phyloP scores from a whole-genome alignment of 2,113 vertebrate genomes.

The Mustela nigripes region DNA sequence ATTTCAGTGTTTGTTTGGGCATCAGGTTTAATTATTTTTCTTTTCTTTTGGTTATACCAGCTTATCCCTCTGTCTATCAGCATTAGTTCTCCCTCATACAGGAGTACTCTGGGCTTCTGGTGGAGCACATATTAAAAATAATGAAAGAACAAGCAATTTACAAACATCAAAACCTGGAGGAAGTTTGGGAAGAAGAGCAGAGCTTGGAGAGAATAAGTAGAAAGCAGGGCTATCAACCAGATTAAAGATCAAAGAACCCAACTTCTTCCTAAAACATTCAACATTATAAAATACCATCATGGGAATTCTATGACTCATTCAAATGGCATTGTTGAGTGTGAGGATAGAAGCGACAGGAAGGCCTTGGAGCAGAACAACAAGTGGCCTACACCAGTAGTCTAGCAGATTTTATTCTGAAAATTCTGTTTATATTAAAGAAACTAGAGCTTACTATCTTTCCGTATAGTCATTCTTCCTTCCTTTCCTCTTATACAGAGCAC shows the following conservation, averaged over 20 bases:
- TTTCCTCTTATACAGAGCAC: neutral
- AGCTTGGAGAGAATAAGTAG: slow-evolving; percentile 11
- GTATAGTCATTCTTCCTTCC: neutral
- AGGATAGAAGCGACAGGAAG: neutral
- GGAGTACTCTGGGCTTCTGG: slow-evolving; percentile 46
- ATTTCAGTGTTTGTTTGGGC: slow-evolving; percentile 8
- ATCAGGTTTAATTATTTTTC: neutral
- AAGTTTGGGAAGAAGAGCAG: slow-evolving; percentile 19
- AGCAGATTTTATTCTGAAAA: neutral
- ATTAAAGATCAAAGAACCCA: slow-evolving; percentile 16
- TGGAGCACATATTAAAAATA: slow-evolving; percentile 39
- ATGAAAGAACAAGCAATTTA: slow-evolving; percentile 71
- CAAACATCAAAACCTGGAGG: slow-evolving; percentile 40
- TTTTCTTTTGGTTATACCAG: neutral
- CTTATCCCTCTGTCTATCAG: neutral
- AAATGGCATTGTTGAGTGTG: neutral
- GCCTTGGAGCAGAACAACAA: neutral
- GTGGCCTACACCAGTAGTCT: neutral
- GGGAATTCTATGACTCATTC: neutral
- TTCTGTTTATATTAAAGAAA: slow-evolving; percentile 4
- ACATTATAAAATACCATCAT: neutral
- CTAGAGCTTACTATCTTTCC: neutral
- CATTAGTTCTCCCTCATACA: neutral
- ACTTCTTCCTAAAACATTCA: neutral
- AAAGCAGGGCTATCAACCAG: slow-evolving; percentile 26